These are phyloP conservation scores for Strix occidentalis DNA, from an alignment of 2,797 vertebrate species.

Conservation along the genomic window DNA sequence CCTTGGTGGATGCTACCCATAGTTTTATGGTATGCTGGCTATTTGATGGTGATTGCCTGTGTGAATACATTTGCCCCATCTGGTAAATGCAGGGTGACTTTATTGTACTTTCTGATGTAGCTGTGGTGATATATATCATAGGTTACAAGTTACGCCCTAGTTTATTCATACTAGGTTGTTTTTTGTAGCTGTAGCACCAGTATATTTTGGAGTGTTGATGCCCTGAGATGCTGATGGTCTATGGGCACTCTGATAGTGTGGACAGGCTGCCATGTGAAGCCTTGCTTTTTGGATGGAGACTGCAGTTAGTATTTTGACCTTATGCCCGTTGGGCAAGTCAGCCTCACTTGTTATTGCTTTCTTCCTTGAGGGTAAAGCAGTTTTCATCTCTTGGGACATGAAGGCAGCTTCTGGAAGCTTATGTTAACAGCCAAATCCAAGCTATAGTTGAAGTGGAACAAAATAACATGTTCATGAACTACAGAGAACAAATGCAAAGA, in stretches of 20 bases:
- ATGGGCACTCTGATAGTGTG: neutral
- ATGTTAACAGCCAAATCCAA: neutral
- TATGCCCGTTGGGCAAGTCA: neutral
- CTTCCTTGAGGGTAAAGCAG: slow-evolving; percentile 2
- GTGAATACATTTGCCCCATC: neutral
- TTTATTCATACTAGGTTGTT: neutral
- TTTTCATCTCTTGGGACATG: neutral
- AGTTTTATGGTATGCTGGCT: neutral
- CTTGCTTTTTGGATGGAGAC: neutral
- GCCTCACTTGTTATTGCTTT: neutral
- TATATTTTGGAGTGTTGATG: neutral
- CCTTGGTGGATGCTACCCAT: rapidly evolving
- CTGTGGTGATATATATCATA: neutral
- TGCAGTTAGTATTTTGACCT: neutral
- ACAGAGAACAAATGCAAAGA: neutral
- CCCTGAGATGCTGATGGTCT: neutral
- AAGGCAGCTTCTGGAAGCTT: slow-evolving; percentile 19
- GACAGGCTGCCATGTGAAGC: neutral
- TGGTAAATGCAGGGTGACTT: neutral
- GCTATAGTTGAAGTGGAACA: slow-evolving; percentile 3
- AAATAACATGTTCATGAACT: neutral
- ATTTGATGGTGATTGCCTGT: neutral
- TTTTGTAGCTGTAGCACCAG: neutral
- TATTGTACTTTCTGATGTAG: neutral
- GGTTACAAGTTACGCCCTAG: neutral